Evolutionary conservation across 2,797 vertebrate genomes (phyloP).

Genomic region (Chromobotia macracanthus): DNA sequence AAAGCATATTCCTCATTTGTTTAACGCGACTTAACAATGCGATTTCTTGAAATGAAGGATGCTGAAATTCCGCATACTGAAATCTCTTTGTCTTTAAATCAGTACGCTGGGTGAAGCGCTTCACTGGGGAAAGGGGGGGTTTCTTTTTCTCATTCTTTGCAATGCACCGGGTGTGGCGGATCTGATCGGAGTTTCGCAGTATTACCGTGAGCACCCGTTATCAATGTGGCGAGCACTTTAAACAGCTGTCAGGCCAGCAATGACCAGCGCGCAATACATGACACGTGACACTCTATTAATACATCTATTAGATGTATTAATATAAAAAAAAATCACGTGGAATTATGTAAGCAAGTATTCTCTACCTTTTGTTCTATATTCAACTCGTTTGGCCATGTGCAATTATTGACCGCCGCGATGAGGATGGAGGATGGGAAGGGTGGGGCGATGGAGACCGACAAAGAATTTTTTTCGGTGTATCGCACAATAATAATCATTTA

Average conservation of each 20-base stretch:
- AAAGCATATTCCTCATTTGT: neutral
- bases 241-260: conserved; percentile 34
- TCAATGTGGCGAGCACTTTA: conserved; percentile 41
- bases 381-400: conserved; percentile 5
- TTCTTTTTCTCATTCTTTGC: conserved; percentile 57
- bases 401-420: neutral
- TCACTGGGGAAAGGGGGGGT: conserved; percentile 1
- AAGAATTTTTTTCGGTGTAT: conserved; percentile 33
- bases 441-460: conserved; percentile 47
- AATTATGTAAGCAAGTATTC: neutral
- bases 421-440: conserved; percentile 28
- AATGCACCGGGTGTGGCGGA: conserved; percentile 63
- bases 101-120: conserved; percentile 13
- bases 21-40: neutral
- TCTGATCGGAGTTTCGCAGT: conserved; percentile 46
- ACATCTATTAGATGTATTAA: neutral
- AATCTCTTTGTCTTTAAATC: conserved; percentile 31
- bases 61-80: neutral
- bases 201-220: conserved; percentile 14
- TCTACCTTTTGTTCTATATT: conserved; percentile 1
- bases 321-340: rapidly evolving
- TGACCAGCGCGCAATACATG: neutral
- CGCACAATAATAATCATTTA: neutral
- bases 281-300: conserved; percentile 4
- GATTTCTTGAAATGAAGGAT: neutral